Conservation (phyloP, 1,140 invertebrate genomes). For the Colletes gigas region DNA sequence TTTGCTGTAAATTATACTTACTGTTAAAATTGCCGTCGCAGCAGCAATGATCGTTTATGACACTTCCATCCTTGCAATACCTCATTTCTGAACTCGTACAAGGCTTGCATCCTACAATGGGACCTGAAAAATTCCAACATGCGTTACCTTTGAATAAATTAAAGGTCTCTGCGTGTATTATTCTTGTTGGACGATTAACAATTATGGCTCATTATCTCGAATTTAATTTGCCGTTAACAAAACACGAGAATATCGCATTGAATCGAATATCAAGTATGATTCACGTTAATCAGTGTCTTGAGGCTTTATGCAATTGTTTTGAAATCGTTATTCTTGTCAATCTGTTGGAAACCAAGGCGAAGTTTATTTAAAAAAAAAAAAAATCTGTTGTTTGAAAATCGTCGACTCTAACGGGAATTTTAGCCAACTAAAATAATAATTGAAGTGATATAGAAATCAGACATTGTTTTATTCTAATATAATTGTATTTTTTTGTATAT, state of each 20-base stretch:
- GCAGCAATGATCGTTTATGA: slow-evolving; percentile 87
- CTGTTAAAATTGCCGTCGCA: slow-evolving; percentile 82
- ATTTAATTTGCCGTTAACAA: slow-evolving; percentile 49
- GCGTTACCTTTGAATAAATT: background rate
- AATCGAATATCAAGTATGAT: slow-evolving; percentile 46
- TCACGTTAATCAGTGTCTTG: slow-evolving; percentile 58
- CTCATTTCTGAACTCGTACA: slow-evolving; percentile 84
- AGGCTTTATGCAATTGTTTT: slow-evolving; percentile 54
- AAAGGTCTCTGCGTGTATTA: background rate
- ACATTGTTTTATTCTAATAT: too few species aligned
- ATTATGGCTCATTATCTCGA: slow-evolving; percentile 52
- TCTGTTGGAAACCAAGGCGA: too few species aligned
- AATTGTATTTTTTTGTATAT: too few species aligned
- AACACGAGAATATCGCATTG: slow-evolving; percentile 49
- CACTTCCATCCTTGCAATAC: slow-evolving; percentile 84
- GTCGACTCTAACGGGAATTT: too few species aligned
- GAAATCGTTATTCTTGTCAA: slow-evolving; percentile 27
- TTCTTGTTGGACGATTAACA: slow-evolving; percentile 15
- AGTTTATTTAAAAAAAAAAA: too few species aligned
- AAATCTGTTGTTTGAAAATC: too few species aligned
- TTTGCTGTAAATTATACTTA: slow-evolving; percentile 54
- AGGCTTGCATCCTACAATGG: slow-evolving; percentile 83
- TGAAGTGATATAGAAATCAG: too few species aligned
- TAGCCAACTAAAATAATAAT: too few species aligned
- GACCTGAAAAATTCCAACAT: slow-evolving; percentile 75